Percentiles rank a stretch among this genome's conserved stretches.
phyloP scores from a whole-genome alignment of 2,888 invertebrate species.

The Rhagonycha fulva region DNA sequence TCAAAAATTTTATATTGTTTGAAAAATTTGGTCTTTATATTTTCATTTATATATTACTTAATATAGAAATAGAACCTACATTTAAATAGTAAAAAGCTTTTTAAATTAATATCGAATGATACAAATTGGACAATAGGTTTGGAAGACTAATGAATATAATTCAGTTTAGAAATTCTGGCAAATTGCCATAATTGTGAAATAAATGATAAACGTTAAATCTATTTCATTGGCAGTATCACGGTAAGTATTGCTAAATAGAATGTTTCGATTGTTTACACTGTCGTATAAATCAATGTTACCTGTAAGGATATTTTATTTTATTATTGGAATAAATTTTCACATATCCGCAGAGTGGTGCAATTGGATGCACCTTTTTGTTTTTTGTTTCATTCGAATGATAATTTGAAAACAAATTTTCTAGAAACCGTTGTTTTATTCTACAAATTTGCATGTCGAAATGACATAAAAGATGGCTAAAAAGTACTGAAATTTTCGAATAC shows the following conservation, averaged over 20 bases:
- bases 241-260: neutral
- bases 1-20: neutral
- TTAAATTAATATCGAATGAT: neutral
- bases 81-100: neutral
- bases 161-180: constrained; percentile 18
- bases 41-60: neutral
- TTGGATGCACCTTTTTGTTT: neutral
- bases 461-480: neutral
- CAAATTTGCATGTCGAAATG: neutral
- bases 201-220: constrained; percentile 19
- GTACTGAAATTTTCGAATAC: neutral
- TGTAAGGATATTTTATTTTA: neutral
- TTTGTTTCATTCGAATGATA: neutral
- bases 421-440: neutral
- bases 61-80: neutral
- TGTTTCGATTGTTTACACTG: neutral
- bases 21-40: neutral
- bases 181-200: constrained; percentile 9
- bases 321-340: neutral
- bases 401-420: neutral
- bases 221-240: neutral
- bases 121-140: constrained; percentile 14
- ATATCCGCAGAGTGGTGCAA: neutral
- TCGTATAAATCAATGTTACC: neutral
- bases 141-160: constrained; percentile 17